These are phyloP conservation scores for Apostichopus parvimensis DNA, from an alignment of 35 echinoderm and acorn worm species.

Conservation along the genomic window DNA sequence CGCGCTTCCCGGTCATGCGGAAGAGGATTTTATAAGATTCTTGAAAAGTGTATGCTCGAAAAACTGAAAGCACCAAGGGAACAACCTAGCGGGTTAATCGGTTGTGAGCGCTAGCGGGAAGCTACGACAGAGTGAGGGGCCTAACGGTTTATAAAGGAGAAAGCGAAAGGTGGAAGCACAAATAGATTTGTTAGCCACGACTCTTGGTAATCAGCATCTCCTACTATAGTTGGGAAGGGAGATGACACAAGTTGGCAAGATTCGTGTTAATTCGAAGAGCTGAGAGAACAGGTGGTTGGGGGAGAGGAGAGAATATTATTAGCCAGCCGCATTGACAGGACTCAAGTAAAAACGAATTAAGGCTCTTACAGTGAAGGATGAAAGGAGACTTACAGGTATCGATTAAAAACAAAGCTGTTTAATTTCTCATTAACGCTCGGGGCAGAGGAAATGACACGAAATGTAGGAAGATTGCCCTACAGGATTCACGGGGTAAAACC, in stretches of 20 bases:
- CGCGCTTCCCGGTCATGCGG: constrained; percentile 38
- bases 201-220: constrained; percentile 4
- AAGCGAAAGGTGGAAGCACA: constrained; percentile 3
- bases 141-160: not conserved
- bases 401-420: constrained; percentile 21
- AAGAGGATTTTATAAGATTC: constrained; percentile 35
- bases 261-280: constrained; percentile 35
- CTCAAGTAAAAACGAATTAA: constrained; percentile 10
- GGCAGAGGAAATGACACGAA: not conserved
- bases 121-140: constrained; percentile 20
- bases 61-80: not conserved
- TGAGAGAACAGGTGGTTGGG: constrained; percentile 24
- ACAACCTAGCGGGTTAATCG: constrained; percentile 44
- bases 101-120: constrained; percentile 34
- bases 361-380: not conserved
- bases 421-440: constrained; percentile 1
- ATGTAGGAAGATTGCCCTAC: not conserved
- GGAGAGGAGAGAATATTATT: constrained; percentile 21
- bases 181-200: constrained; percentile 47
- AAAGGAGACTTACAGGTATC: not conserved
- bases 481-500: not conserved
- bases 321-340: constrained; percentile 20
- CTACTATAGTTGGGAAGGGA: not conserved
- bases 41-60: constrained; percentile 32
- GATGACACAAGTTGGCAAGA: constrained; percentile 21